phyloP scores from a whole-genome alignment of 2,888 invertebrate genomes.

The Chaitophorus viminalis region DNA sequence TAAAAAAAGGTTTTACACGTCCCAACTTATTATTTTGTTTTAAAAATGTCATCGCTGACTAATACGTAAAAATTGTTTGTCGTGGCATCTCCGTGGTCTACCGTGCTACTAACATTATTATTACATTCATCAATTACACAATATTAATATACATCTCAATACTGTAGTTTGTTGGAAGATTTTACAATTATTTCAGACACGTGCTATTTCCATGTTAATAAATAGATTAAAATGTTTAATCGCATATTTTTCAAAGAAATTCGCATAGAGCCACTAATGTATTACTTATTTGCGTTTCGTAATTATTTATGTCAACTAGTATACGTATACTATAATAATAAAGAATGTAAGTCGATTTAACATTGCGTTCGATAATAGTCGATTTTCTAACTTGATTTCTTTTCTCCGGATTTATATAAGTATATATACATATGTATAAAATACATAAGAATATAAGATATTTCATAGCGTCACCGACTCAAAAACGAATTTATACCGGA shows the following conservation, averaged over 20 bases:
- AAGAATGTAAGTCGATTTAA: not conserved
- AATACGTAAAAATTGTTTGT: no score
- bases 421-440: not conserved
- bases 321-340: no score
- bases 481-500: constrained; percentile 10
- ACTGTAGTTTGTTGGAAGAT: no score
- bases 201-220: no score
- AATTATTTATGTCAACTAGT: not conserved
- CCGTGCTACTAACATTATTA: no score
- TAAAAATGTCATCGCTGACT: no score
- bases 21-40: not conserved
- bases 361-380: not conserved
- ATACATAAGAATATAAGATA: not conserved
- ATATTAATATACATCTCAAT: no score
- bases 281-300: not conserved
- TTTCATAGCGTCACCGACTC: not conserved
- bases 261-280: not conserved
- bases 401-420: not conserved
- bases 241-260: not conserved
- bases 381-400: not conserved
- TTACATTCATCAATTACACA: no score
- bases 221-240: no score
- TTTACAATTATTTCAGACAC: no score
- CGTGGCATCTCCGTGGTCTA: no score
- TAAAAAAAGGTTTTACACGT: not conserved